A percentile compares a stretch with the other conserved stretches of the same genome.
These are phyloP conservation scores for Ormyrus thymus DNA, from an alignment of 2,888 invertebrate genomes.

Conservation along the genomic window DNA sequence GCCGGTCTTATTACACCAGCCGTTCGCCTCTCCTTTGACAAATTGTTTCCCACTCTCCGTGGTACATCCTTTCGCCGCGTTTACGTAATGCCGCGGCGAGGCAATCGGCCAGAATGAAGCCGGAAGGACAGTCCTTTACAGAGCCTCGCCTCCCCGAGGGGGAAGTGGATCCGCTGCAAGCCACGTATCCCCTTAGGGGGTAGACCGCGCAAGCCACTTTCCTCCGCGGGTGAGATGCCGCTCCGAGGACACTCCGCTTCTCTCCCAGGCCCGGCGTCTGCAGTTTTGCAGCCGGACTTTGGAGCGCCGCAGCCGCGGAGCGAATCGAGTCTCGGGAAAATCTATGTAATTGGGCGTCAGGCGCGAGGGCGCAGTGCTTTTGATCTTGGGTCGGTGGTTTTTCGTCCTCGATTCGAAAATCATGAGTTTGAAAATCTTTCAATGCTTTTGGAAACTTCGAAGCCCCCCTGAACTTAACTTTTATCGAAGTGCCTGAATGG, in stretches of 20 bases:
- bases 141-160: constrained; percentile 23
- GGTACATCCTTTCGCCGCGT: background rate
- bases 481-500: no score
- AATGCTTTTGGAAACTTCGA: no score
- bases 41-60: background rate
- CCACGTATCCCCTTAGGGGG: constrained; percentile 37
- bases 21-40: no score
- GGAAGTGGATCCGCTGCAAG: constrained; percentile 37
- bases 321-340: no score
- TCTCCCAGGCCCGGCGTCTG: background rate
- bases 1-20: background rate
- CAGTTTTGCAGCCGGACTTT: constrained; percentile 9
- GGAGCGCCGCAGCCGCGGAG: background rate
- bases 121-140: constrained; percentile 4
- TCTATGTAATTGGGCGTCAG: no score
- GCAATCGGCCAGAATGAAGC: background rate
- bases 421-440: no score
- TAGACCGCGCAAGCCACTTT: constrained; percentile 29
- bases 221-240: background rate
- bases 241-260: background rate
- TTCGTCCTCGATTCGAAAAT: no score
- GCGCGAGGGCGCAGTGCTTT: background rate
- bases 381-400: background rate
- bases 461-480: no score
- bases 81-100: no score